A percentile compares a stretch with the other conserved stretches of the same genome.
phyloP scores from a whole-genome alignment of 2,797 vertebrate genomes.

The Helostoma temminkii region DNA sequence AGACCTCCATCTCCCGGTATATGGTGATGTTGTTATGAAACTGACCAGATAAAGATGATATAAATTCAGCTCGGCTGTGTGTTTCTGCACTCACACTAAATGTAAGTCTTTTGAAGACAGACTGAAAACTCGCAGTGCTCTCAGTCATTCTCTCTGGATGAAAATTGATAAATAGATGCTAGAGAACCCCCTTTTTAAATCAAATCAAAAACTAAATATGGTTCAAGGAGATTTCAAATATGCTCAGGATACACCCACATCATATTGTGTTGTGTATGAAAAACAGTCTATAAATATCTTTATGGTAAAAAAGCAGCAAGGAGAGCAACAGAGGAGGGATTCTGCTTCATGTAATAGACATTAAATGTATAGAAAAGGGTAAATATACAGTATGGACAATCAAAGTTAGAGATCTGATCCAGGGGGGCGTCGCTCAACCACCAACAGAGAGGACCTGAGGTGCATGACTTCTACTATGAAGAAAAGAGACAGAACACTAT shows the following conservation, averaged over 20 bases:
- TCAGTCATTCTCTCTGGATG: slow-evolving; percentile 8
- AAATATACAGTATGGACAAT: not conserved
- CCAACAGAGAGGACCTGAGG: not conserved
- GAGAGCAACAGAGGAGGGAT: not conserved
- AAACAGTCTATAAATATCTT: too few relatives aligned
- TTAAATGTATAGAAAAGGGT: not conserved
- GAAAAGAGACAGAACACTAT: not conserved
- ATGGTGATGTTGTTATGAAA: slow-evolving; percentile 20
- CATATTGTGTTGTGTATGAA: too few relatives aligned
- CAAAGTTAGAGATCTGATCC: too few relatives aligned
- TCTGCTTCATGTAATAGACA: not conserved
- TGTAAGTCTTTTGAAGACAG: slow-evolving; percentile 34
- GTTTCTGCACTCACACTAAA: slow-evolving; percentile 38
- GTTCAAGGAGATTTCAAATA: too few relatives aligned
- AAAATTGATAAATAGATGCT: slow-evolving; percentile 13
- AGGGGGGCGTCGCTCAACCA: too few relatives aligned
- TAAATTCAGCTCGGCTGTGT: slow-evolving; percentile 19
- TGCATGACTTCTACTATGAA: too few relatives aligned
- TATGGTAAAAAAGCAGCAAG: not conserved
- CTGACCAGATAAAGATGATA: slow-evolving; percentile 30
- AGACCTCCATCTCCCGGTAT: slow-evolving; percentile 9
- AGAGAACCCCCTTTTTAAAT: not conserved
- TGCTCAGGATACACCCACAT: not conserved
- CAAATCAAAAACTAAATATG: not conserved
- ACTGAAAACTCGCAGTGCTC: slow-evolving; percentile 21